Evolutionary conservation across 2,888 invertebrate genomes (phyloP).

Genomic region (Neelides folsomi): DNA sequence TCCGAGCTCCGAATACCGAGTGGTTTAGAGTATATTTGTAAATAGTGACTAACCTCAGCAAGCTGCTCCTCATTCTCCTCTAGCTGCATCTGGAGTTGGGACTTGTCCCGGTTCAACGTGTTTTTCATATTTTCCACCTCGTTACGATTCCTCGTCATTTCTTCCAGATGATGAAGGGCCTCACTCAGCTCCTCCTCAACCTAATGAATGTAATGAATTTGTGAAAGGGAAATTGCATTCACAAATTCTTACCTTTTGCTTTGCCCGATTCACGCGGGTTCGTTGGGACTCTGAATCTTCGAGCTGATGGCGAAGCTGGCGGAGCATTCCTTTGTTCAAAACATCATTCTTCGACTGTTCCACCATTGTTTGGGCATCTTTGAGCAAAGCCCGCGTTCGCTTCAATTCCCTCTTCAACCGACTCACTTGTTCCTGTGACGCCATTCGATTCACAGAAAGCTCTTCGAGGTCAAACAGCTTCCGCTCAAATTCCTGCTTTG

Average conservation of each 20-base stretch:
- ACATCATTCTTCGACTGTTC: conserved; percentile 77
- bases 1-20: background rate
- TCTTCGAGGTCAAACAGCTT: conserved; percentile 59
- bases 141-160: conserved; percentile 54
- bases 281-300: conserved; percentile 31
- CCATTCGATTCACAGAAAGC: conserved; percentile 49
- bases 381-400: conserved; percentile 72
- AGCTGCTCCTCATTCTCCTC: conserved; percentile 91
- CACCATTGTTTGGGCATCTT: conserved; percentile 83
- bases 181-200: conserved; percentile 72
- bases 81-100: conserved; percentile 65
- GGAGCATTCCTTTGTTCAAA: conserved; percentile 60
- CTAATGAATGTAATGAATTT: conserved; percentile 14
- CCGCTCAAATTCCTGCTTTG: conserved; percentile 82
- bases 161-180: conserved; percentile 67
- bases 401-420: conserved; percentile 73
- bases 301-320: conserved; percentile 63
- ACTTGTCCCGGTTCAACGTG: conserved; percentile 58
- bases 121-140: conserved; percentile 70
- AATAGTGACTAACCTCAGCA: conserved; percentile 47
- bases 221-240: background rate
- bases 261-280: conserved; percentile 24
- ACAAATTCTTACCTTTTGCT: conserved; percentile 25
- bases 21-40: conserved; percentile 2
- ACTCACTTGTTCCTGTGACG: conserved; percentile 57